These are phyloP conservation scores for Scytalopus superciliaris DNA, from an alignment of 2,113 vertebrate species.

Conservation along the genomic window DNA sequence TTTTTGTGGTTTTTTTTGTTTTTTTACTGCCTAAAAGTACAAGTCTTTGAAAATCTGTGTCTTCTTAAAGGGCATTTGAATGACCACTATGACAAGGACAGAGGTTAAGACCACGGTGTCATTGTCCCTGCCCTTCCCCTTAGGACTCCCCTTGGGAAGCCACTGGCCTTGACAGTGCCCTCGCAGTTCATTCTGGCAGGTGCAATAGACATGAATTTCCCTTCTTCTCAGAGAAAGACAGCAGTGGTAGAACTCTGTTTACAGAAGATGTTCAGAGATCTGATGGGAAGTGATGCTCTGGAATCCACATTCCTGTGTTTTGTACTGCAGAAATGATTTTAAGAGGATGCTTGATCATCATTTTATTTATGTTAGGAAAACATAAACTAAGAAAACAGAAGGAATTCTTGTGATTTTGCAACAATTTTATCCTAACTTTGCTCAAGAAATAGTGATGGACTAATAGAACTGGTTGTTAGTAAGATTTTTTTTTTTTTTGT, in stretches of 20 bases:
- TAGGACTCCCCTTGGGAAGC: background rate
- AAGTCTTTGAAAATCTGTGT: background rate
- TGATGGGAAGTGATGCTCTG: background rate
- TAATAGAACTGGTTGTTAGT: background rate
- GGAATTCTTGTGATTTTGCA: background rate
- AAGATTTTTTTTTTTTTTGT: background rate
- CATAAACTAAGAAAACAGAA: background rate
- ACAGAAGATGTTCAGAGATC: background rate
- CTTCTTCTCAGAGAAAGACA: background rate
- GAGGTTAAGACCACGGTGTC: rapidly evolving
- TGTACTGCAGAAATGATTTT: background rate
- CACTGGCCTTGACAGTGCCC: too few relatives aligned
- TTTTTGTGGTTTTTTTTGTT: background rate
- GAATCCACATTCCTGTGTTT: background rate
- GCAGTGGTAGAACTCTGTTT: background rate
- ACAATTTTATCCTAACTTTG: background rate
- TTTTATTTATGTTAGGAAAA: background rate
- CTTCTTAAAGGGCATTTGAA: background rate
- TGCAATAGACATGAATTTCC: background rate
- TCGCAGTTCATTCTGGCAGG: background rate
- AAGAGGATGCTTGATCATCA: background rate
- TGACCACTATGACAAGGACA: background rate
- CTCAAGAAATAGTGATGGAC: background rate
- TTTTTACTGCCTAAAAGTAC: background rate
- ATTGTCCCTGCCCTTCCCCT: background rate